A percentile compares a stretch with the other conserved stretches of the same genome.
Conservation (phyloP, 2,113 vertebrate genomes). For the Apteryx owenii region DNA sequence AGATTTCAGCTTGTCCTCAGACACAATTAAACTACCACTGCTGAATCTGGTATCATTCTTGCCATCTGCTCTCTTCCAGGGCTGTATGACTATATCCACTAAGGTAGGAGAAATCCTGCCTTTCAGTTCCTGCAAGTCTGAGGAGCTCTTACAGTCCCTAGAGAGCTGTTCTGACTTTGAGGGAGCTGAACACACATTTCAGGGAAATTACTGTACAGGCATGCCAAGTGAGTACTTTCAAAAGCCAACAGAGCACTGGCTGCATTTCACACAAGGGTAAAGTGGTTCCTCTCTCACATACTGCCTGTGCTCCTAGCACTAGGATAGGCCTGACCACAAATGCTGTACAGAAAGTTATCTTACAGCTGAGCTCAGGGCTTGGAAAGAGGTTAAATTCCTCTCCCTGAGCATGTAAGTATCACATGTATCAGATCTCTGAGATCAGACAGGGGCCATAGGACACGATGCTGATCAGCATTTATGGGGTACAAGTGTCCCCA, state of each 20-base stretch:
- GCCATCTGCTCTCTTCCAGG: too few species aligned
- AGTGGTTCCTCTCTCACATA: neutral
- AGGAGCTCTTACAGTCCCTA: neutral
- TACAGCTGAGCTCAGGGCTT: neutral
- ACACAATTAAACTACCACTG: neutral
- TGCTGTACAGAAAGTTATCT: rapidly evolving
- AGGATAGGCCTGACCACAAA: neutral
- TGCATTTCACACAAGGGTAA: neutral
- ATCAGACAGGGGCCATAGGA: neutral
- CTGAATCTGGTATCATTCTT: neutral
- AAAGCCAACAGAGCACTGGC: rapidly evolving
- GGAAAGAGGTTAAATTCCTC: neutral
- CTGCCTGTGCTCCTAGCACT: rapidly evolving
- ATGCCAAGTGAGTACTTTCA: neutral
- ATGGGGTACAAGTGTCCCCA: neutral
- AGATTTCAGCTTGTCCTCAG: neutral
- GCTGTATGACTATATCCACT: neutral
- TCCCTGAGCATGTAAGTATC: neutral
- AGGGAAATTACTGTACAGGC: neutral
- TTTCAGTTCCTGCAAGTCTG: neutral
- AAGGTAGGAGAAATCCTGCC: neutral
- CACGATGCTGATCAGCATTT: neutral
- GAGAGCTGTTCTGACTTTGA: neutral
- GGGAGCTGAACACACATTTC: neutral
- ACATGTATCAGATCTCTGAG: neutral